Evolutionary conservation across 2,888 invertebrate genomes (phyloP).

Genomic region (Bombylius major): DNA sequence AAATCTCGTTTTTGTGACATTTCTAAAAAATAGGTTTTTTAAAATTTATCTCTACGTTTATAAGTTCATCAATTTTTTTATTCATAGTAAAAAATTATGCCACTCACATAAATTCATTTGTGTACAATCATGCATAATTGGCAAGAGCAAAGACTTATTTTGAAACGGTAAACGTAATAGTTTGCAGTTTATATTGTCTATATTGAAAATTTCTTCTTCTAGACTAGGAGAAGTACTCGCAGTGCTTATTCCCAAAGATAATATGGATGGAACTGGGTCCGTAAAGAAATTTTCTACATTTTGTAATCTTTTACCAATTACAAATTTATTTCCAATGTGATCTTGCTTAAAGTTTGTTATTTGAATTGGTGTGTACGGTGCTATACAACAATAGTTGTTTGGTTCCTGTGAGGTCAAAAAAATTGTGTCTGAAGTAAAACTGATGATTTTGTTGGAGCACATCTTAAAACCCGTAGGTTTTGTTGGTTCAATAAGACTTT

Average conservation of each 20-base stretch:
- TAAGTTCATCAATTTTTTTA: no score
- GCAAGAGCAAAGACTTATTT: background rate
- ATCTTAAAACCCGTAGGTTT: background rate
- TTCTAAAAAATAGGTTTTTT: no score
- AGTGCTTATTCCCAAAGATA: background rate
- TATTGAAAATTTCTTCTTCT: background rate
- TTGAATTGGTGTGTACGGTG: background rate
- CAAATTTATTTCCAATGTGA: background rate
- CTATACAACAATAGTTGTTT: conserved; percentile 4
- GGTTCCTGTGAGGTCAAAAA: background rate
- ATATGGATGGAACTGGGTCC: background rate
- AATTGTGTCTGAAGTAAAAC: background rate
- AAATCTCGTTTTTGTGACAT: no score
- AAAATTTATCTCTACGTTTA: no score
- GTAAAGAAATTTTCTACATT: background rate
- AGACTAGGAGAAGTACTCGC: background rate
- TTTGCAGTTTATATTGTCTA: background rate
- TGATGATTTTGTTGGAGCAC: background rate
- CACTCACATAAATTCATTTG: no score
- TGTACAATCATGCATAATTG: background rate
- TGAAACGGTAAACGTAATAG: background rate
- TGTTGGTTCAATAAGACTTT: background rate
- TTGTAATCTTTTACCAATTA: background rate
- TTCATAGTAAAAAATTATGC: no score
- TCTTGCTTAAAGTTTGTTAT: background rate